phyloP scores from a whole-genome alignment of 2,113 vertebrate species.

The Forbesichthys papilliferus region DNA sequence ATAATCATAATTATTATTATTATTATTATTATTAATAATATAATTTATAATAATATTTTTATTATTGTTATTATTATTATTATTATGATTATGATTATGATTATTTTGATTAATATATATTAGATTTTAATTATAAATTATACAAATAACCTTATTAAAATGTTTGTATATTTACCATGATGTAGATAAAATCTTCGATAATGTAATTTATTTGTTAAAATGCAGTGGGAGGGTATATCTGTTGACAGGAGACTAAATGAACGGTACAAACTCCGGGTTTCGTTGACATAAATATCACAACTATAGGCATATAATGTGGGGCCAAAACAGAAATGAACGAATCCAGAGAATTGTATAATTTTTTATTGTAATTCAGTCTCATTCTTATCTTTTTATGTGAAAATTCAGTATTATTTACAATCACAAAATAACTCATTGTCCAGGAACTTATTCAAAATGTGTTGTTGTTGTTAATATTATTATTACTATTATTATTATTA shows the following conservation, averaged over 20 bases:
- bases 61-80: not conserved
- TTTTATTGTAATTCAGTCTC: too few relatives aligned
- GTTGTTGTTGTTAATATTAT: not conserved
- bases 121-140: not conserved
- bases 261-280: too few relatives aligned
- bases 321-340: too few relatives aligned
- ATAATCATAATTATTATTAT: not conserved
- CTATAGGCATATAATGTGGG: too few relatives aligned
- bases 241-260: not conserved
- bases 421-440: conserved; percentile 18
- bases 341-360: too few relatives aligned
- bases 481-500: not conserved
- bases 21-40: not conserved
- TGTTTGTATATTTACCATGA: not conserved
- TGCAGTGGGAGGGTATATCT: not conserved
- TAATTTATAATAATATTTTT: not conserved
- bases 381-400: not conserved
- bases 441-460: not conserved
- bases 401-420: not conserved
- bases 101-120: not conserved
- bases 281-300: too few relatives aligned
- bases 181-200: not conserved
- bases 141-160: not conserved
- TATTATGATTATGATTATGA: not conserved
- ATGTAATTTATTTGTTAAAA: not conserved